A percentile compares a stretch with the other conserved stretches of the same genome.
Conservation (phyloP, 2,888 invertebrate species). For the Coleophora flavipennella region DNA sequence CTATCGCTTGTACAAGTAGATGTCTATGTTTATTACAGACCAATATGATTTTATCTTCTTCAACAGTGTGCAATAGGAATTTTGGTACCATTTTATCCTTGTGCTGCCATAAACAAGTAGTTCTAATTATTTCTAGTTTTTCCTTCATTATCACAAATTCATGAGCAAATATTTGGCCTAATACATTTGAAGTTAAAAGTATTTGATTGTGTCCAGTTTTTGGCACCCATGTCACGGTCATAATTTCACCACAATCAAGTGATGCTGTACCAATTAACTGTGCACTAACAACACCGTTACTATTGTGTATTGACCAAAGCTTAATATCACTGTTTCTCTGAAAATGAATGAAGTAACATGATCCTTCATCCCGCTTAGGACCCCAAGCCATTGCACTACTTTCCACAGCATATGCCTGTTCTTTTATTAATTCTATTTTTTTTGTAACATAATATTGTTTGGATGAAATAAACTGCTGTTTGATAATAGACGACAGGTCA, state of each 20-base stretch:
- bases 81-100: slow-evolving; percentile 45
- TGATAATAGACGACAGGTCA: slow-evolving; percentile 32
- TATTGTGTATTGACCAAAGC: slow-evolving; percentile 37
- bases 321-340: slow-evolving; percentile 44
- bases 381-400: slow-evolving; percentile 47
- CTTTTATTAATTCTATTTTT: slow-evolving; percentile 29
- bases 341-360: slow-evolving; percentile 45
- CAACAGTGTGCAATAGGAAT: slow-evolving; percentile 23
- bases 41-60: slow-evolving; percentile 31
- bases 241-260: slow-evolving; percentile 29
- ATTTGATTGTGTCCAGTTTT: slow-evolving; percentile 21
- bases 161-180: slow-evolving; percentile 34
- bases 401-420: slow-evolving; percentile 30
- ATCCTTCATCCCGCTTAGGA: slow-evolving; percentile 24
- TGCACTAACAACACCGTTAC: slow-evolving; percentile 16
- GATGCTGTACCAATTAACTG: slow-evolving; percentile 22
- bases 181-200: slow-evolving; percentile 33
- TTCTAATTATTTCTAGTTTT: slow-evolving; percentile 19
- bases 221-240: slow-evolving; percentile 36
- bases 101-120: slow-evolving; percentile 33
- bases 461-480: slow-evolving; percentile 15
- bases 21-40: slow-evolving; percentile 51
- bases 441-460: slow-evolving; percentile 14
- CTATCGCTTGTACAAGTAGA: slow-evolving; percentile 36
- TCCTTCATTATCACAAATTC: slow-evolving; percentile 26